These are phyloP conservation scores for Ptychadena robeensis DNA, from an alignment of 2,797 vertebrate species.

Conservation along the genomic window DNA sequence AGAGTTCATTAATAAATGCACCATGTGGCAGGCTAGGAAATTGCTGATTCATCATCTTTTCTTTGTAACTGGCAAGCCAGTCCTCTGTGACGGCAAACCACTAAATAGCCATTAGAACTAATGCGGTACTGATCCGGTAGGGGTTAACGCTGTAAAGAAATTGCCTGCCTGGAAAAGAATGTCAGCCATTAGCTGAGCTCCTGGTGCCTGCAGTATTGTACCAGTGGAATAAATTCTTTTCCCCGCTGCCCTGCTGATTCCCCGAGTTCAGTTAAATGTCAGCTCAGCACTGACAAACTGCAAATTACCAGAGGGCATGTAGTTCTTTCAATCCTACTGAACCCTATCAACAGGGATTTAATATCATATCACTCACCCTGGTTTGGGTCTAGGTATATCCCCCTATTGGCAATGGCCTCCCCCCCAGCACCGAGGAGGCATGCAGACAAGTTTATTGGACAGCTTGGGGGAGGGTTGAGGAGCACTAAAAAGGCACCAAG, in stretches of 20 bases:
- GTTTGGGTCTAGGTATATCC: slow-evolving; percentile 55
- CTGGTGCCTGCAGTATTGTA: slow-evolving; percentile 54
- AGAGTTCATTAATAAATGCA: slow-evolving; percentile 11
- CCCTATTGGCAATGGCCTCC: slow-evolving; percentile 50
- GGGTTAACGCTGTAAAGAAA: slow-evolving; percentile 58
- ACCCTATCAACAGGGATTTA: slow-evolving; percentile 65
- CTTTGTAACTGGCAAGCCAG: slow-evolving; percentile 11
- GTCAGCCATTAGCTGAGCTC: slow-evolving; percentile 67
- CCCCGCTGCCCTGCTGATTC: slow-evolving; percentile 68
- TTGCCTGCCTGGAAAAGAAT: slow-evolving; percentile 66
- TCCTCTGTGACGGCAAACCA: background rate
- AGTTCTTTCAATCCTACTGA: slow-evolving; percentile 68
- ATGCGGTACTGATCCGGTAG: slow-evolving; percentile 50
- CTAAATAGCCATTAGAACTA: slow-evolving; percentile 55
- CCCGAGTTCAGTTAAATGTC: slow-evolving; percentile 68
- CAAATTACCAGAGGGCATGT: slow-evolving; percentile 68
- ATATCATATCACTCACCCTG: slow-evolving; percentile 59
- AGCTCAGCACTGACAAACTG: slow-evolving; percentile 66
- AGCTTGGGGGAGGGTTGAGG: slow-evolving; percentile 22
- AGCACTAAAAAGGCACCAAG: slow-evolving; percentile 34
- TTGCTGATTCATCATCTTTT: slow-evolving; percentile 21
- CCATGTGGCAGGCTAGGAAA: slow-evolving; percentile 3
- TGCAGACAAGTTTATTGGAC: slow-evolving; percentile 60
- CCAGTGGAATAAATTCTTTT: slow-evolving; percentile 63
- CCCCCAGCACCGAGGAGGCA: slow-evolving; percentile 40